Evolutionary conservation across 1,140 invertebrate species (phyloP), one percentile per base, ranked within the genome.

Genomic region (Pomacea maculata): DNA sequence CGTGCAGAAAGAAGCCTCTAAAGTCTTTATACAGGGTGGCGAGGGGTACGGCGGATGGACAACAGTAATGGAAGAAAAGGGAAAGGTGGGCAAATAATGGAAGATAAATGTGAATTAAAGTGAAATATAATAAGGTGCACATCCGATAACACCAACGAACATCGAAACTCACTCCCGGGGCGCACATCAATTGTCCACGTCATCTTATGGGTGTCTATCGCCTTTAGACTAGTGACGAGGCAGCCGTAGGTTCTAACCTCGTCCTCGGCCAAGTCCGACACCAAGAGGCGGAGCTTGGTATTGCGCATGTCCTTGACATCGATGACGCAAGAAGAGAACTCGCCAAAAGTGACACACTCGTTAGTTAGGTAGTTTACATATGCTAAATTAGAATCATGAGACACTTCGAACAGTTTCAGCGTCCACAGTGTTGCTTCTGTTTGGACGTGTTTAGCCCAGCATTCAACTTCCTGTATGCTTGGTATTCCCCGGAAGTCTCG

Each of bases 391-490:
- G 67, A 15, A 11, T 71, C n/a, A 52, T 78, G 45, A 15, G 65
- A 25, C 7, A 25, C 57, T 71, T 25, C 55, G 25, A n/a, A 78
- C 21, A 78, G 21, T 12, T n/a, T 78, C 19, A 78, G 45, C 1
- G 77, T 70, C 45, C 57, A 15, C 65, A 78, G 52, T 19, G 55
- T 65, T 6, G 70, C 67, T 70, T 71, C 77, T n/a, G 65, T 54
- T 54, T 34, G 10, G 29, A 78, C 14, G n/a, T 45, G 15, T 25
- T 25, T 54, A 15, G 65, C 77, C 5, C 65, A 67, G 34, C 77
- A 78, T 21, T 78, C 77, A n/a, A 78, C 77, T 71, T 78, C 77
- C 65, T 78, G 65, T 78, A 78, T 55, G 19, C 77, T 71, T 2
- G 65, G 67, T 25, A 78, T 55, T 5, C 52, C 34, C 6, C 64